These are phyloP conservation scores for Pantherophis guttatus DNA, from an alignment of 2,113 vertebrate genomes.

Conservation along the genomic window DNA sequence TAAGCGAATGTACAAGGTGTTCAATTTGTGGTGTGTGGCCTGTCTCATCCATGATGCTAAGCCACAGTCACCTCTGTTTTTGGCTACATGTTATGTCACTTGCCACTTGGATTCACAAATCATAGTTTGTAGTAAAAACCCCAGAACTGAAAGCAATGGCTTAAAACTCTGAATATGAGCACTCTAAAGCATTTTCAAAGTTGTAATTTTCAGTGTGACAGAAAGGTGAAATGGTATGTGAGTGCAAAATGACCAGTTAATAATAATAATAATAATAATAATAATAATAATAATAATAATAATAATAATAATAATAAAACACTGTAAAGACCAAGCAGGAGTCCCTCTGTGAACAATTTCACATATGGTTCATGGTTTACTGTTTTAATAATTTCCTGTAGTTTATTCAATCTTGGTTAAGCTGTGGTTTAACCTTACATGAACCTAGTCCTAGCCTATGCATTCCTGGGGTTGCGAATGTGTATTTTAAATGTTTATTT, in stretches of 20 bases:
- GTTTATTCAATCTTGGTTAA: not conserved
- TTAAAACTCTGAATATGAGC: not conserved
- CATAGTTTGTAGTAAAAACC: not conserved
- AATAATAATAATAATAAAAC: not conserved
- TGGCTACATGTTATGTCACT: not conserved
- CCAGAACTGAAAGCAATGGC: not conserved
- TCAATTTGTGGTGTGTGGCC: not conserved
- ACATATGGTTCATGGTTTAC: not conserved
- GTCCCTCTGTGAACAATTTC: not conserved
- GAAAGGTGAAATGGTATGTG: not conserved
- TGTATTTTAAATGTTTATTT: not conserved
- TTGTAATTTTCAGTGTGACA: not conserved
- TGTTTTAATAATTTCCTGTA: not conserved
- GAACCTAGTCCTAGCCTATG: not conserved
- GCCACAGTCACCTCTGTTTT: not conserved
- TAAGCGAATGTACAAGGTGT: not conserved
- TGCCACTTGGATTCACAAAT: not conserved
- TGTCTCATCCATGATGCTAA: not conserved
- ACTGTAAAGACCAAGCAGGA: not conserved
- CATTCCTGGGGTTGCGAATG: not conserved
- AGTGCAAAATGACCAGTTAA: not conserved
- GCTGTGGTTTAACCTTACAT: not conserved
- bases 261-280: too few relatives aligned
- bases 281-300: too few relatives aligned
- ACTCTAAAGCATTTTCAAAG: not conserved